Percentiles rank a stretch among this genome's conserved stretches.
Conservation (phyloP, 2,888 invertebrate genomes). For the Melanargia galathea region DNA sequence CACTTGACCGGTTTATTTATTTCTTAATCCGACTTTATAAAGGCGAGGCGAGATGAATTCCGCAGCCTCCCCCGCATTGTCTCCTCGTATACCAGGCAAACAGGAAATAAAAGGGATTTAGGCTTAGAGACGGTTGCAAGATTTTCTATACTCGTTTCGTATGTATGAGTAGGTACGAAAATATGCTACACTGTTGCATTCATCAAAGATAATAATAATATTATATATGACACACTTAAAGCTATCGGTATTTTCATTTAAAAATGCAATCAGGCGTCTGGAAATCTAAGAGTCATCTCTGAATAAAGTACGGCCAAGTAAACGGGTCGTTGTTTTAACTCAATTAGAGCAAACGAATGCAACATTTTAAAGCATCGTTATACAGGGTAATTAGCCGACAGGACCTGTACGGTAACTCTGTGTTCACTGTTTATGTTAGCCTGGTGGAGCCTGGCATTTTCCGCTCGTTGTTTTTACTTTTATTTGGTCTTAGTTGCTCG, state of each 20-base stretch:
- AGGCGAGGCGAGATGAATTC: conserved; percentile 39
- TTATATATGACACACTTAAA: too few species aligned
- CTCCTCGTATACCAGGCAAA: conserved; percentile 57
- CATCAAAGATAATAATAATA: too few species aligned
- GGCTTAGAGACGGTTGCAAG: neutral
- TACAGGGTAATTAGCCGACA: conserved; percentile 62
- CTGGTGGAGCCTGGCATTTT: conserved; percentile 44
- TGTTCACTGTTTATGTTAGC: conserved; percentile 67
- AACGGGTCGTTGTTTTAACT: conserved; percentile 51
- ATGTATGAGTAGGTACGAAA: too few species aligned
- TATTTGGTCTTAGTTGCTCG: conserved; percentile 3
- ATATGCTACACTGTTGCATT: too few species aligned
- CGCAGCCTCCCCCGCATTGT: conserved; percentile 55
- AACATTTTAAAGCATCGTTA: conserved; percentile 66
- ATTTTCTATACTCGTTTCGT: too few species aligned
- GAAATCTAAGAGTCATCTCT: neutral
- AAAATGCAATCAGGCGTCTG: neutral
- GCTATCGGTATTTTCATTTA: too few species aligned
- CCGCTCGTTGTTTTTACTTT: conserved; percentile 27
- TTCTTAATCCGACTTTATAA: too few species aligned
- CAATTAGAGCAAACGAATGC: conserved; percentile 60
- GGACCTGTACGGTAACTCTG: conserved; percentile 57
- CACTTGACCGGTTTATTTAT: too few species aligned
- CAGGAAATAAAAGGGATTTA: conserved; percentile 52
- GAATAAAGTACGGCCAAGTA: conserved; percentile 52